These are phyloP conservation scores for Osmoderma eremita DNA, from an alignment of 2,888 invertebrate species.

Conservation along the genomic window DNA sequence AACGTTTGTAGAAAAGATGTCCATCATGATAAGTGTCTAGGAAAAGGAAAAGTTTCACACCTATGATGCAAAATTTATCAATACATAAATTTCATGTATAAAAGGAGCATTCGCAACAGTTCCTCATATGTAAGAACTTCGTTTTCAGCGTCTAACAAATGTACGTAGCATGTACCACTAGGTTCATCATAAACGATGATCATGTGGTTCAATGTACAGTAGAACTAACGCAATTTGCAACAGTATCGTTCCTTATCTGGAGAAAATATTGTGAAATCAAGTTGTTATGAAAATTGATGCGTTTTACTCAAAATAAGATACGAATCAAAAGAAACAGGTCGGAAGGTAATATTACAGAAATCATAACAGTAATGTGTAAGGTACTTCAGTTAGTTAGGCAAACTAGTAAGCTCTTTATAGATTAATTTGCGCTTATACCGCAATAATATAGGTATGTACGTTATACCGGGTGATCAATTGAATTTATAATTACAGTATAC, in stretches of 20 bases:
- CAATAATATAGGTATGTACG: conserved; percentile 23
- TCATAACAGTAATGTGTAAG: conserved; percentile 46
- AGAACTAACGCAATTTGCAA: conserved; percentile 5
- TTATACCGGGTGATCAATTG: too few species aligned
- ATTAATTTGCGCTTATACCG: conserved; percentile 47
- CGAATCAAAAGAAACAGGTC: conserved; percentile 39
- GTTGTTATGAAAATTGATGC: background rate
- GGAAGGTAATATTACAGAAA: background rate
- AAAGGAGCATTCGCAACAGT: conserved; percentile 19
- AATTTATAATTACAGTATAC: too few species aligned
- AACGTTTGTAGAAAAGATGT: background rate
- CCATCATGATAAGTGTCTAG: background rate
- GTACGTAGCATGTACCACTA: too few species aligned
- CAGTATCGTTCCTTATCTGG: too few species aligned
- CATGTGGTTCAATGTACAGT: background rate
- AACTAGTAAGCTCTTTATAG: conserved; percentile 56
- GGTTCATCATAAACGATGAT: background rate
- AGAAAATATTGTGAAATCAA: too few species aligned
- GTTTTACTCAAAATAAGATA: conserved; percentile 31
- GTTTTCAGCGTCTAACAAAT: too few species aligned
- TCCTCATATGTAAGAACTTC: conserved; percentile 1
- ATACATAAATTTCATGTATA: conserved; percentile 29
- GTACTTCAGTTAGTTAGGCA: conserved; percentile 50
- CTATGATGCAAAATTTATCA: conserved; percentile 7
- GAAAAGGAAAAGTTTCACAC: background rate